These are phyloP conservation scores for Eumaeus atala DNA, from an alignment of 1,140 invertebrate species.

Conservation along the genomic window DNA sequence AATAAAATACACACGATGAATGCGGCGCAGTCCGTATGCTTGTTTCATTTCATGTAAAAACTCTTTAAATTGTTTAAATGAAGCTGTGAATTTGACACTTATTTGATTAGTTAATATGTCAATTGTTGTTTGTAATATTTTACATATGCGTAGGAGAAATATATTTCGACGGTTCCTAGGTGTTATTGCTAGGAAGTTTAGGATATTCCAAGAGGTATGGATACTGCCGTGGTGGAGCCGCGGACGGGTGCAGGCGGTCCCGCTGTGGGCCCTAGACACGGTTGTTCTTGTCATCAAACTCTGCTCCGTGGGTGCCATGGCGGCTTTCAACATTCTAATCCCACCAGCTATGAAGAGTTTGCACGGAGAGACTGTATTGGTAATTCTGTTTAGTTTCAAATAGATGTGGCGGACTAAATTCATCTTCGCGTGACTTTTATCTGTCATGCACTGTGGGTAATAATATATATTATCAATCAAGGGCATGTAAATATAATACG, in stretches of 20 bases:
- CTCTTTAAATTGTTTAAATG: slow-evolving; percentile 10
- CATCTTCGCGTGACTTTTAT: no score
- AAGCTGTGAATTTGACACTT: slow-evolving; percentile 12
- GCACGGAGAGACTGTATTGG: slow-evolving; percentile 57
- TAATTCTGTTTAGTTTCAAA: slow-evolving; percentile 23
- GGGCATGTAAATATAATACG: no score
- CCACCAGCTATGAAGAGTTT: slow-evolving; percentile 53
- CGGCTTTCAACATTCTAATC: slow-evolving; percentile 37
- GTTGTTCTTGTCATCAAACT: slow-evolving; percentile 52
- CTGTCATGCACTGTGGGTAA: no score
- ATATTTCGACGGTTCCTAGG: slow-evolving; percentile 45
- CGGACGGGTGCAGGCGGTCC: slow-evolving; percentile 40
- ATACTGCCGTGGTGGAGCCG: slow-evolving; percentile 57
- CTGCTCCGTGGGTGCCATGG: slow-evolving; percentile 44
- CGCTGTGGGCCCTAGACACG: slow-evolving; percentile 49
- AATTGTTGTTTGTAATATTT: slow-evolving; percentile 3
- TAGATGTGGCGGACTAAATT: no score
- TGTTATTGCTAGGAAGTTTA: slow-evolving; percentile 47
- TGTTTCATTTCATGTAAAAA: no score
- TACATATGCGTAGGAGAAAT: slow-evolving; percentile 46
- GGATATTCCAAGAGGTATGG: slow-evolving; percentile 51
- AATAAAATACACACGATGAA: no score
- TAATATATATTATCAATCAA: no score
- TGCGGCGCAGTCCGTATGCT: no score
- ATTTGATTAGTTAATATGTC: no score